phyloP scores from a whole-genome alignment of 2,888 invertebrate species.

The Cephus runcator region DNA sequence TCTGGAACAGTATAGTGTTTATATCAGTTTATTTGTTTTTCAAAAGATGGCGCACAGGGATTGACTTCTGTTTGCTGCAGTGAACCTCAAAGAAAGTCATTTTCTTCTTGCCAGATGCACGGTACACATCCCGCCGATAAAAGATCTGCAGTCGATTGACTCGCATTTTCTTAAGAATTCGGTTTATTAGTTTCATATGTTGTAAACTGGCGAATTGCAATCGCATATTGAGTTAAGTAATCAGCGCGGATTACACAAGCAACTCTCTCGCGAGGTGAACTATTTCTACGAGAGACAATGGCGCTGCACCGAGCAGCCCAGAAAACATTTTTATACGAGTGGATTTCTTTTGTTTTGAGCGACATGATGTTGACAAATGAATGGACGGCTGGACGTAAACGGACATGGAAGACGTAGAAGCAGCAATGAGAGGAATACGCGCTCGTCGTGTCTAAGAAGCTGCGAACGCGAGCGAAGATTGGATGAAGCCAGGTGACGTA shows the following conservation, averaged over 20 bases:
- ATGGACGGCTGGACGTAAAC: too few relatives aligned
- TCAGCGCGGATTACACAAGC: too few relatives aligned
- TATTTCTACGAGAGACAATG: neutral
- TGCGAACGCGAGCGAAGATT: too few relatives aligned
- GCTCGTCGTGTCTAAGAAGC: too few relatives aligned
- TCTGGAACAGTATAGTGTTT: conserved; percentile 29
- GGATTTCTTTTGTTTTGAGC: too few relatives aligned
- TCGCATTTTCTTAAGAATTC: neutral
- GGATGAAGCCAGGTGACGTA: too few relatives aligned
- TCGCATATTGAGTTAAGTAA: too few relatives aligned
- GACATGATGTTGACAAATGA: too few relatives aligned
- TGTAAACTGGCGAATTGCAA: neutral
- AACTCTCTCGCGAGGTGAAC: neutral
- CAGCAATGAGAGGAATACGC: too few relatives aligned
- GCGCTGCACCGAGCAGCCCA: neutral
- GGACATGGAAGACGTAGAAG: too few relatives aligned
- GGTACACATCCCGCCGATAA: neutral
- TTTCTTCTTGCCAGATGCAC: neutral
- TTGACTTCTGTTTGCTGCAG: neutral
- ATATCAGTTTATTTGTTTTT: neutral
- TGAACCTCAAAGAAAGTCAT: neutral
- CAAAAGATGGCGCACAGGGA: neutral
- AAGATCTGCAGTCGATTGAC: neutral
- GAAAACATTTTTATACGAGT: too few relatives aligned
- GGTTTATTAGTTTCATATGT: neutral